Conservation (phyloP, 2,113 vertebrate genomes). For the Oryzias javanicus region DNA sequence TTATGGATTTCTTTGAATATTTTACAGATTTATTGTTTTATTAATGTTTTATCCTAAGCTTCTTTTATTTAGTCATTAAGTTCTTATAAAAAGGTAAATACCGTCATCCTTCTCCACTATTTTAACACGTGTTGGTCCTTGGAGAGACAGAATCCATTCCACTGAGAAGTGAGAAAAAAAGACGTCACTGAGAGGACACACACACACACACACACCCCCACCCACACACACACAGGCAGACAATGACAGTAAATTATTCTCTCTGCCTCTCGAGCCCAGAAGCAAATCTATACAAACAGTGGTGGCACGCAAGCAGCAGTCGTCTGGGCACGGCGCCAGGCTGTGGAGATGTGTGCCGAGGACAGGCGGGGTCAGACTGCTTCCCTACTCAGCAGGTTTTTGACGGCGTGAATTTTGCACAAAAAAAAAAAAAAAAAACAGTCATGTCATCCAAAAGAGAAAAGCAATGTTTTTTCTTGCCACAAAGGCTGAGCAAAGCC, state of each 20-base stretch:
- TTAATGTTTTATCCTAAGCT: not conserved
- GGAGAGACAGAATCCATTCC: slow-evolving; percentile 21
- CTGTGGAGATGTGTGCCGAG: slow-evolving; percentile 29
- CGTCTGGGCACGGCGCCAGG: slow-evolving; percentile 60
- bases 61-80: slow-evolving; percentile 3
- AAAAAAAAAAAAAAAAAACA: no score
- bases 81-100: slow-evolving; percentile 4
- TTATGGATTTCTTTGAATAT: no score
- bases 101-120: not conserved
- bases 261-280: slow-evolving; percentile 57
- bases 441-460: no score
- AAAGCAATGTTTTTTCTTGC: no score
- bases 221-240: slow-evolving; percentile 14
- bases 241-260: slow-evolving; percentile 46
- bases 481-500: no score
- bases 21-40: no score
- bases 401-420: not conserved
- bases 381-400: slow-evolving; percentile 48
- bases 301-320: slow-evolving; percentile 71
- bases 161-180: slow-evolving; percentile 23
- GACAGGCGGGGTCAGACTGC: slow-evolving; percentile 51
- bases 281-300: slow-evolving; percentile 69
- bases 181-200: slow-evolving; percentile 6
- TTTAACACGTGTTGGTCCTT: slow-evolving; percentile 22
- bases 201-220: slow-evolving; percentile 2